A percentile compares a stretch with the other conserved stretches of the same genome.
Conservation (phyloP, 2,888 invertebrate species). For the Pandemis heparana region DNA sequence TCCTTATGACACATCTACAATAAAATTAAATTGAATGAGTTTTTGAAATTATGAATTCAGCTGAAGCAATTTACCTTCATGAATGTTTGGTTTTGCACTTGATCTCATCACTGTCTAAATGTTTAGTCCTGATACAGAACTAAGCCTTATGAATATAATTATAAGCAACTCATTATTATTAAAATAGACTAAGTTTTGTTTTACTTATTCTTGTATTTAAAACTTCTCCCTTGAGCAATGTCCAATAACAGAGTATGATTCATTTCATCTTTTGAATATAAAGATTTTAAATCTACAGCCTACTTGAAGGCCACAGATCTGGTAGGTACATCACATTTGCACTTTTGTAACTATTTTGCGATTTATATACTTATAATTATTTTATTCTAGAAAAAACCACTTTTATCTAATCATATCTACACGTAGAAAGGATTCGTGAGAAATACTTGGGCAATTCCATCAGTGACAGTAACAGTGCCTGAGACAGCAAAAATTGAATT, state of each 20-base stretch:
- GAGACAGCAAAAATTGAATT: conserved; percentile 30
- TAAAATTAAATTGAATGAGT: background rate
- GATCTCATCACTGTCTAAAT: background rate
- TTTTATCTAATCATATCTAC: conserved; percentile 38
- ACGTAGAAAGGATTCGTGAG: conserved; percentile 23
- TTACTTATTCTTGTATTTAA: background rate
- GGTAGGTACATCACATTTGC: background rate
- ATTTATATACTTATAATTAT: background rate
- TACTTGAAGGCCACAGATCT: background rate
- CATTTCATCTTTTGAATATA: background rate
- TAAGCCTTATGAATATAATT: background rate
- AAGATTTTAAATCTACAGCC: background rate
- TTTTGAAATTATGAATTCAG: background rate
- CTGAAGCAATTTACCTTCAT: background rate
- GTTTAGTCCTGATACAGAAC: background rate
- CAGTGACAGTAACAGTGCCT: conserved; percentile 24
- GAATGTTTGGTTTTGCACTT: background rate
- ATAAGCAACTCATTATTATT: background rate
- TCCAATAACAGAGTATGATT: background rate
- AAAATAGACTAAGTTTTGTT: background rate
- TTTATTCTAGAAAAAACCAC: conserved; percentile 15
- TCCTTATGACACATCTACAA: background rate
- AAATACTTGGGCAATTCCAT: conserved; percentile 16
- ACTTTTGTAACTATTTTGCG: background rate
- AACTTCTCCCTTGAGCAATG: background rate